Evolutionary conservation across 2,888 invertebrate genomes (phyloP), one percentile per base, ranked within the genome.

Genomic region (Esperia sulphurella): DNA sequence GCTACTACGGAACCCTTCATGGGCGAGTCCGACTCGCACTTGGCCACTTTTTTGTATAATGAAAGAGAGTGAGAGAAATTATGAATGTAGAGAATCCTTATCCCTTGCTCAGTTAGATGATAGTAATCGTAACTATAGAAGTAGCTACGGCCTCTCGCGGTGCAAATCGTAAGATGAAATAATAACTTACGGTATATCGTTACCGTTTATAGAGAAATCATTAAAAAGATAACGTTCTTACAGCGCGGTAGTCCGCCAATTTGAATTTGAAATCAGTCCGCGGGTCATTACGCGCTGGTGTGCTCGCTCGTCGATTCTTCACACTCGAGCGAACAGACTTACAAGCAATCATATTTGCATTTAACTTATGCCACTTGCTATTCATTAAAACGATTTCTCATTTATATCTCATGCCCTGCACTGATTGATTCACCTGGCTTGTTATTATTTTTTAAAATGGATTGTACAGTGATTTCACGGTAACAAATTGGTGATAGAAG

Each of bases 191-290:
- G 35, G 35, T 35, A 35, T 3, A 35, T 3, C 6, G n/a, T 35
- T 35, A 35, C 35, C 40, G 40, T 6, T 40, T 21, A 28, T 30
- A 41, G 29, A 12, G 30, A 30, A 41, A 41, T 39, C 35, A 39
- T 39, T 39, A 39, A 14, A 12, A 13, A 39, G 39, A 39, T 39
- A 39, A 39, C 39, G 41, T 44, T 44, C 33, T 40, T 30, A 13
- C 10, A 14, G 31, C 40, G 41, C 48, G 45, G 48, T 51, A 54
- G 54, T 51, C 42, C 50, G 53, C 53, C 49, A 45, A 62, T 69
- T 71, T 66, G 63, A 68, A 66, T 61, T 70, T 68, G 61, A 63
- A 71, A 70, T 70, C 56, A 67, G 68, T 55, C 53, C 45, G 50
- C 50, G 45, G 50, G 50, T 50, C 48, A 43, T 51, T 48, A 48